Evolutionary conservation across 2,113 vertebrate genomes (phyloP).

Genomic region (Hystrix cristata): DNA sequence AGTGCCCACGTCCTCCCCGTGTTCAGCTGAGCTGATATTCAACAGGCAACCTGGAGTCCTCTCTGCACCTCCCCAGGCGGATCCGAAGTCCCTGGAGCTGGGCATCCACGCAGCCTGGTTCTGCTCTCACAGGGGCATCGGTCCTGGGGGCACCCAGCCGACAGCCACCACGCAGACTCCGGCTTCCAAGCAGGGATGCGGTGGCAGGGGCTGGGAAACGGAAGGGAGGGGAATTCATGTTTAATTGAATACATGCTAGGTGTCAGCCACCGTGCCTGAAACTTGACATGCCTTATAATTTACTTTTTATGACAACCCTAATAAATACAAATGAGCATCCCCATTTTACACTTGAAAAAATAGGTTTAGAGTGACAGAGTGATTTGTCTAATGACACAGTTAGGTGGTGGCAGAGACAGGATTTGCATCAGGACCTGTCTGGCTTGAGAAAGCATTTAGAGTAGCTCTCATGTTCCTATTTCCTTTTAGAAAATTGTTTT

Average conservation of each 20-base stretch:
- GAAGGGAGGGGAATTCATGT: background rate
- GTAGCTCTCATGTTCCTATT: background rate
- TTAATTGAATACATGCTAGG: background rate
- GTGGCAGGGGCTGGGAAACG: background rate
- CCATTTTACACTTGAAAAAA: background rate
- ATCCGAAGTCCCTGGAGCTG: background rate
- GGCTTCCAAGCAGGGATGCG: background rate
- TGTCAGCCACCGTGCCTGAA: background rate
- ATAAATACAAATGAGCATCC: background rate
- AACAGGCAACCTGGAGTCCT: background rate
- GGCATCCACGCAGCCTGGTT: background rate
- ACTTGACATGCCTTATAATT: background rate
- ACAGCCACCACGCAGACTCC: background rate
- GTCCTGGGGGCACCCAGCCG: background rate
- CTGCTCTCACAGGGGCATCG: background rate
- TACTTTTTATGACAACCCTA: background rate
- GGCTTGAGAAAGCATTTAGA: background rate
- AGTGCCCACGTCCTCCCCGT: background rate
- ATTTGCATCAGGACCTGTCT: background rate
- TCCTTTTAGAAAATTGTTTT: slow-evolving; percentile 2
- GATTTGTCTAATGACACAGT: background rate
- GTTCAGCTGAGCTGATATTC: background rate
- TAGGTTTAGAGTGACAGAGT: background rate
- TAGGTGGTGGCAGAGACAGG: background rate
- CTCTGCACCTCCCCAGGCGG: background rate